Base-by-base conservation (phyloP, 2,888 invertebrate genomes). In the Crematogaster levior region DNA sequence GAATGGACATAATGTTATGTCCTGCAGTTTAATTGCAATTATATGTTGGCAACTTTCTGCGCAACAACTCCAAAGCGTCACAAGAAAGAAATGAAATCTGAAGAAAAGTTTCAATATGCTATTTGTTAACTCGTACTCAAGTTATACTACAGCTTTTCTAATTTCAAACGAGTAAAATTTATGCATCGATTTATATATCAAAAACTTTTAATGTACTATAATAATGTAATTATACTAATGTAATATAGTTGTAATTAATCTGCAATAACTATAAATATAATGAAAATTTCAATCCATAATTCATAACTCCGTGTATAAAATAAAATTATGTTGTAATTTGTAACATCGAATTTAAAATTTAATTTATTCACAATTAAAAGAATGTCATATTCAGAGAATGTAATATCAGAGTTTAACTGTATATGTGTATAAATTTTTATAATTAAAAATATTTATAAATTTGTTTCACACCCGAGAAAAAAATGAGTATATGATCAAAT, bases 161-260 rank as follows among this genome's bases (percentile, higher is more conserved):
- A 56, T 68, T 77, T 56, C 12, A 37, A 66, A 66, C 10, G 21
- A 10, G 0, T 30, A 9, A 18, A 15, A 34, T 56, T 74, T 61
- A 21, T n/a, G n/a, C 5, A 3, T 40, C 75, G 30, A n/a, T 68
- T 77, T 30, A 51, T 27, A 1, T 40, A 10, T 53, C 37, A 30
- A 66, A 68, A 77, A 68, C 68, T 77, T 77, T 43, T 43, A 53
- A 68, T 43, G 48, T 51, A 37, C 63, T n/a, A n/a, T n/a, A n/a
- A n/a, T n/a, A n/a, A n/a, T n/a, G n/a, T n/a, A n/a, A n/a, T n/a
- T n/a, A n/a, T n/a, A n/a, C n/a, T n/a, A n/a, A n/a, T n/a, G n/a
- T n/a, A 66, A 72, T 15, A 51, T 18, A 6, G 53, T 53, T 53
- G 1, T 66, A 56, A 56, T 43, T 56, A 56, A 24, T 68, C 12